Conservation (phyloP, 2,888 invertebrate genomes). For the Pyrgus malvae region DNA sequence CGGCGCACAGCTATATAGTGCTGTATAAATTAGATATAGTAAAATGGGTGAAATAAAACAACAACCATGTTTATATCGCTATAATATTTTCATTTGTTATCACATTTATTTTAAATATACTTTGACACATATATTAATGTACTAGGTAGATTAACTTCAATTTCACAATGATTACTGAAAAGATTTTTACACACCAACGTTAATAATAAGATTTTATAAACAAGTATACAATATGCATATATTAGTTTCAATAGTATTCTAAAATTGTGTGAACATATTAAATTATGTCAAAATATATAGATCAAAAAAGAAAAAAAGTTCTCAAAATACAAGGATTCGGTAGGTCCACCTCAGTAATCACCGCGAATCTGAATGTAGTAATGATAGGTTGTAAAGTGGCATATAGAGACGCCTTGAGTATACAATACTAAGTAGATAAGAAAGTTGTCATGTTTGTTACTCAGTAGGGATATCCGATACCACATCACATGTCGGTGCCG, state of each 20-base stretch:
- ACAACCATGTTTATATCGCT: conserved; percentile 62
- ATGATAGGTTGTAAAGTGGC: conserved; percentile 34
- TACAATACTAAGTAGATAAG: conserved; percentile 49
- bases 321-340: conserved; percentile 8
- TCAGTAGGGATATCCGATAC: conserved; percentile 61
- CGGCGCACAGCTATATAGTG: no score
- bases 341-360: conserved; percentile 41
- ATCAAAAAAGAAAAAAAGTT: conserved; percentile 2
- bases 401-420: conserved; percentile 11
- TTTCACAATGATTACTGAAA: conserved; percentile 55
- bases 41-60: conserved; percentile 36
- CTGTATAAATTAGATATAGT: no score
- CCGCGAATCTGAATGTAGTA: conserved; percentile 50
- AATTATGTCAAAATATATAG: neutral
- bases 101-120: conserved; percentile 80
- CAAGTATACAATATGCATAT: no score
- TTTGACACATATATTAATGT: conserved; percentile 78
- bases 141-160: conserved; percentile 65
- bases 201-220: no score
- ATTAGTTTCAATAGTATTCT: no score
- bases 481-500: conserved; percentile 35
- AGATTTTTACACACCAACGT: no score
- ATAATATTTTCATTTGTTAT: conserved; percentile 81
- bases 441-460: conserved; percentile 47
- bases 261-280: neutral